These are phyloP conservation scores for Cygnus atratus DNA, from an alignment of 2,113 vertebrate species.

Conservation along the genomic window DNA sequence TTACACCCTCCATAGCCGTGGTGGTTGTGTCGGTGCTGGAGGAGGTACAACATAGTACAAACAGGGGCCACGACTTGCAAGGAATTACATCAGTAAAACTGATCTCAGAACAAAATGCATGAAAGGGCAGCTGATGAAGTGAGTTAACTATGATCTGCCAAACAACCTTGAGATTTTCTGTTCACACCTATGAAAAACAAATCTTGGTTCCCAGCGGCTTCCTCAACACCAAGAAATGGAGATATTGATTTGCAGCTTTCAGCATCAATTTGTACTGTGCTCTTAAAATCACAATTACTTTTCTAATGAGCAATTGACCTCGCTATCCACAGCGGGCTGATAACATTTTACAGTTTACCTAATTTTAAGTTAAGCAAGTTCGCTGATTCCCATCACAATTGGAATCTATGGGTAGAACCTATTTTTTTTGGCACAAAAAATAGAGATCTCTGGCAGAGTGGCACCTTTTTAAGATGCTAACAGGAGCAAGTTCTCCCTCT, in stretches of 20 bases:
- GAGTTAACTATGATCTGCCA: not conserved
- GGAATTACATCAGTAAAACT: not conserved
- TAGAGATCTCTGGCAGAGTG: not conserved
- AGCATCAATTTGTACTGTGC: not conserved
- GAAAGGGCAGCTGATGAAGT: not conserved
- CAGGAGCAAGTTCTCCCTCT: not conserved
- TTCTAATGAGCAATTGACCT: not conserved
- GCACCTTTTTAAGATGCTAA: not conserved
- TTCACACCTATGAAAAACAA: fast-evolving
- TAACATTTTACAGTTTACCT: not conserved
- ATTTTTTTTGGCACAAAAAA: not conserved
- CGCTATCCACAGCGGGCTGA: not conserved
- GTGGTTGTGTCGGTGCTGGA: not conserved
- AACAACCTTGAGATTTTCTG: not conserved
- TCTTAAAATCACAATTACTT: not conserved
- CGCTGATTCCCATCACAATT: not conserved
- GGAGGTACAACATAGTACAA: not conserved
- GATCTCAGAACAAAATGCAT: not conserved
- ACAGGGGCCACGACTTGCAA: fast-evolving
- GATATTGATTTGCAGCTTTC: not conserved
- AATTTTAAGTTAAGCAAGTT: not conserved
- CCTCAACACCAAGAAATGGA: fast-evolving
- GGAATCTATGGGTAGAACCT: not conserved
- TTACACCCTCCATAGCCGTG: not conserved
- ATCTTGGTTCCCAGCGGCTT: not conserved